Base-by-base conservation (phyloP, 2,888 invertebrate genomes). In the Micropterix aruncella region DNA sequence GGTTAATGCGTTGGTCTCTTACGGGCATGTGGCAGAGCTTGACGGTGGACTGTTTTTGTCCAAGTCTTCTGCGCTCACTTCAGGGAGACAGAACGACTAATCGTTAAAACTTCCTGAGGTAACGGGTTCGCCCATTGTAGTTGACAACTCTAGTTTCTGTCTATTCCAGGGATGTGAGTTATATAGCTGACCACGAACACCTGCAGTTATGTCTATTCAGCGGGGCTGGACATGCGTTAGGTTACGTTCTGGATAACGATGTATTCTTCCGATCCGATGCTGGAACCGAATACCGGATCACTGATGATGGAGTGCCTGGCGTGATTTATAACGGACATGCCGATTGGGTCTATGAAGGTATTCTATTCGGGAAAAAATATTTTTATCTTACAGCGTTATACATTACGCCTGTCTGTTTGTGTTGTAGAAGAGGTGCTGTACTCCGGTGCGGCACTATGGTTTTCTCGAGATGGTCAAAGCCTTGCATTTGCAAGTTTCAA, bases 271-370 rank as follows among this genome's bases (percentile, higher is more conserved):
- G 74, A 36, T 65, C 66, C 0, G 57, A 56, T 50, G 51, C 59
- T 17, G 50, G 50, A 38, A 50, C 55, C 19, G 66, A 71, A 19
- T 58, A 69, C 9, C 63, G 60, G 47, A 57, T 83, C 41, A 85
- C 85, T 0, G 53, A 50, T n/a, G 74, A 77, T 45, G 85, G 85
- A 1, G 57, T 73, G 1, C 69, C 69, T 1, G 80, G 76, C 1
- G 66, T 77, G 12, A 62, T 88, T 40, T 91, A 83, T 60, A 89
- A 91, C 60, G 92, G 92, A 14, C 74, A 91, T 43, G 79, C 91
- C 7, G 93, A 94, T 62, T 94, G 94, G 94, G 83, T 93, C 1
- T 94, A 94, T 58, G 93, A 93, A 78, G 88, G 87, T 86, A 15
- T n/a, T n/a, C n/a, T n/a, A n/a, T n/a, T n/a, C n/a, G 16, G n/a